Percentiles rank a stretch among this genome's conserved stretches.
These are phyloP conservation scores for Drosophila repleta DNA, from an alignment of 1,140 invertebrate genomes.

Conservation along the genomic window DNA sequence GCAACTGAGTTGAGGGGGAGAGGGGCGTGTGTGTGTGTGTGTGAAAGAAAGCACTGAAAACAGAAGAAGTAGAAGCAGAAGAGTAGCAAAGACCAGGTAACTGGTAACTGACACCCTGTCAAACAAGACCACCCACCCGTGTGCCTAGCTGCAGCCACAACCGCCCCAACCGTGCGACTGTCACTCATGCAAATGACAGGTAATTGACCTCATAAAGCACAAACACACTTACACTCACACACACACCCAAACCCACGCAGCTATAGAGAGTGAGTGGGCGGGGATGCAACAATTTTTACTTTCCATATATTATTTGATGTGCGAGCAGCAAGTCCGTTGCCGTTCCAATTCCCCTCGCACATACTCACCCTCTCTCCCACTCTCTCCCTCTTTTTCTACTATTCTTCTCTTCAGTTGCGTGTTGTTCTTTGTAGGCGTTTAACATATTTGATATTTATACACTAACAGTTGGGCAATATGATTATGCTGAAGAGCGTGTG, in stretches of 20 bases:
- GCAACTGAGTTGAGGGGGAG: constrained; percentile 25
- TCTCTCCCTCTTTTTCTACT: neutral
- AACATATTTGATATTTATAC: constrained; percentile 10
- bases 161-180: constrained; percentile 22
- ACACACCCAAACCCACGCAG: constrained; percentile 1
- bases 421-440: constrained; percentile 28
- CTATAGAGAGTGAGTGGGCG: neutral
- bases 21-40: too few species aligned
- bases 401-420: constrained; percentile 13
- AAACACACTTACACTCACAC: neutral
- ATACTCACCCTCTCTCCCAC: too few species aligned
- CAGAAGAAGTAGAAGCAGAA: constrained; percentile 6
- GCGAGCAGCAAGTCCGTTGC: constrained; percentile 24
- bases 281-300: constrained; percentile 77
- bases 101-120: constrained; percentile 67
- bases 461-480: neutral
- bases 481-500: neutral
- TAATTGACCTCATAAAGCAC: constrained; percentile 79
- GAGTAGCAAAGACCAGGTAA: neutral
- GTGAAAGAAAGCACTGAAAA: constrained; percentile 31
- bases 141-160: neutral
- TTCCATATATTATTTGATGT: constrained; percentile 73
- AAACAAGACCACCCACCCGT: constrained; percentile 14
- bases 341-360: neutral
- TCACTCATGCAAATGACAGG: constrained; percentile 80